Percentiles rank a stretch among this genome's conserved stretches.
Evolutionary conservation across 2,797 vertebrate species (phyloP).

Genomic region (Enteromius argenteus): DNA sequence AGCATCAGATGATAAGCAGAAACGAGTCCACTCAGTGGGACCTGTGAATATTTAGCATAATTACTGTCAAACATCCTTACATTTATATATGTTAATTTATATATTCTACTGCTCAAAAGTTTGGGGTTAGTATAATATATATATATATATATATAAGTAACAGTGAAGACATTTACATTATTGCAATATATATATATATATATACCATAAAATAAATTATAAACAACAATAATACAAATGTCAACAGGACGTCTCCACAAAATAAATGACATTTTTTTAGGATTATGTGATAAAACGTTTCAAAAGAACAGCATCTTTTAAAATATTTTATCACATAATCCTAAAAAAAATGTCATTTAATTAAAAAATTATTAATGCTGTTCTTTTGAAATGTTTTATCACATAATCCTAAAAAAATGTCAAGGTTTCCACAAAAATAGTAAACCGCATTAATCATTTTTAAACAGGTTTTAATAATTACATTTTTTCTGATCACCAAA

Average conservation of each 20-base stretch:
- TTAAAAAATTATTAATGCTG: too few species aligned
- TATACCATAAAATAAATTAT: too few species aligned
- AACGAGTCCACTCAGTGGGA: neutral
- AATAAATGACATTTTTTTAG: too few species aligned
- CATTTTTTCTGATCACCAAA: neutral
- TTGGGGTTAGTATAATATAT: neutral
- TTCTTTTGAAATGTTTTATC: neutral
- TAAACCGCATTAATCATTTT: neutral
- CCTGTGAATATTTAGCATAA: neutral
- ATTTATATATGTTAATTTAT: neutral
- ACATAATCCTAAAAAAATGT: neutral
- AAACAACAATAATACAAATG: too few species aligned
- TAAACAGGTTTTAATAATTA: neutral
- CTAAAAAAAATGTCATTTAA: neutral
- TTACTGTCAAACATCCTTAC: neutral
- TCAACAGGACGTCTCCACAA: too few species aligned
- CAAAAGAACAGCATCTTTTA: too few species aligned
- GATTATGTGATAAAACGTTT: too few species aligned
- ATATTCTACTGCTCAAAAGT: neutral
- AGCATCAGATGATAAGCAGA: constrained; percentile 19
- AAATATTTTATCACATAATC: too few species aligned
- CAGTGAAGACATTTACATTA: neutral
- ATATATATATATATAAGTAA: neutral
- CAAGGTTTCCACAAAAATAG: neutral
- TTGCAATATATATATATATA: neutral